phyloP scores from a whole-genome alignment of 1,140 invertebrate species.

The Drosophila fuyamai region DNA sequence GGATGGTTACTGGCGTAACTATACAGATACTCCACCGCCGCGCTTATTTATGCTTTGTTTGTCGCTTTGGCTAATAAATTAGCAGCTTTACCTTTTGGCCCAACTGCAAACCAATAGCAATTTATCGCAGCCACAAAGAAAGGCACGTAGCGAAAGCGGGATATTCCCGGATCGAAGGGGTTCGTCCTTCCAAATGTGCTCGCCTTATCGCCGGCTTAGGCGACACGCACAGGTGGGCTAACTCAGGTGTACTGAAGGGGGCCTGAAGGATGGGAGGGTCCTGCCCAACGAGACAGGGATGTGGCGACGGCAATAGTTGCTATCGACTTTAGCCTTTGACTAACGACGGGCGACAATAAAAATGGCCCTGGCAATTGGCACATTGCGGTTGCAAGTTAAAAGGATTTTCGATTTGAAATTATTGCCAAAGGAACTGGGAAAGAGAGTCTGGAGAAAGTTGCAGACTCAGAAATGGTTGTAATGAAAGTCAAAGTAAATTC shows the following conservation, averaged over 20 bases:
- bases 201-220: slow-evolving; percentile 79
- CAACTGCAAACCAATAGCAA: slow-evolving; percentile 75
- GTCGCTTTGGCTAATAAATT: slow-evolving; percentile 76
- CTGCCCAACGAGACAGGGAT: slow-evolving; percentile 43
- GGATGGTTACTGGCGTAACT: slow-evolving; percentile 24
- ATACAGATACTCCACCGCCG: slow-evolving; percentile 7
- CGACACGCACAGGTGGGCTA: slow-evolving; percentile 64
- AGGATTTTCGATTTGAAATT: slow-evolving; percentile 72
- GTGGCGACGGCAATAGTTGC: slow-evolving; percentile 62
- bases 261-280: neutral
- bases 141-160: slow-evolving; percentile 58
- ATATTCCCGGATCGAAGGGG: slow-evolving; percentile 8
- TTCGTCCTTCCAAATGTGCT: slow-evolving; percentile 61
- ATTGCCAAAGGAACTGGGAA: slow-evolving; percentile 19
- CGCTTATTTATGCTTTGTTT: slow-evolving; percentile 80
- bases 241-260: neutral
- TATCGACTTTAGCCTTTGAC: slow-evolving; percentile 55
- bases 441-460: neutral
- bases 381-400: slow-evolving; percentile 74
- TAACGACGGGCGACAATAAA: slow-evolving; percentile 78
- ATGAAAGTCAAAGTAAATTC: slow-evolving; percentile 15
- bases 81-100: slow-evolving; percentile 76
- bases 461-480: neutral
- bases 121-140: slow-evolving; percentile 73
- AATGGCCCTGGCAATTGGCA: slow-evolving; percentile 73